phyloP scores from a whole-genome alignment of 2,113 vertebrate genomes.

The Haliaeetus leucogaster region DNA sequence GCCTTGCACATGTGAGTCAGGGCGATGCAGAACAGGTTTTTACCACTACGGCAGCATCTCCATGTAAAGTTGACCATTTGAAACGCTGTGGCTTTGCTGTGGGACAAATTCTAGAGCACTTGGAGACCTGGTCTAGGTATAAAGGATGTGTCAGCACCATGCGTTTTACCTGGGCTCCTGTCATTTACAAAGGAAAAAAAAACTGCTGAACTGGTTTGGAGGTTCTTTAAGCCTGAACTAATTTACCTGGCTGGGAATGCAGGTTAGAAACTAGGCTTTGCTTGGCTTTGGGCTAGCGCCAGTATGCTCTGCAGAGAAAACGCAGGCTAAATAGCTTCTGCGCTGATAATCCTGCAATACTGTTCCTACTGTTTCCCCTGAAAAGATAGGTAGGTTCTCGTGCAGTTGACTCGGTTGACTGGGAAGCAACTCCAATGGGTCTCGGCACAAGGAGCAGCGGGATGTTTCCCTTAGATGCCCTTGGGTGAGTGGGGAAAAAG shows the following conservation, averaged over 20 bases:
- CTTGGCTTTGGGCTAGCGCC: slow-evolving; percentile 31
- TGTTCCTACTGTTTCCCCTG: background rate
- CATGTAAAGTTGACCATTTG: background rate
- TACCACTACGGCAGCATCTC: background rate
- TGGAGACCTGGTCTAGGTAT: background rate
- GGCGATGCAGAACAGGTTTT: background rate
- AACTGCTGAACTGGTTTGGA: slow-evolving; percentile 29
- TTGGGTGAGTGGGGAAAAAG: background rate
- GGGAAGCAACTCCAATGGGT: background rate
- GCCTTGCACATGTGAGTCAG: background rate
- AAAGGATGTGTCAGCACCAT: background rate
- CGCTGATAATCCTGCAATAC: background rate
- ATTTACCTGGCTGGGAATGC: slow-evolving; percentile 39
- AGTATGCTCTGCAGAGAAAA: background rate
- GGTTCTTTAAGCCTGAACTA: slow-evolving; percentile 16
- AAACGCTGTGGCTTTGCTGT: background rate
- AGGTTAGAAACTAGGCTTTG: slow-evolving; percentile 42
- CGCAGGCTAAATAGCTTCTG: background rate
- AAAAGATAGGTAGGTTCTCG: background rate
- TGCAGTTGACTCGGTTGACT: background rate
- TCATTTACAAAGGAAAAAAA: background rate
- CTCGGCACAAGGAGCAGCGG: background rate
- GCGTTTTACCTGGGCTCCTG: background rate
- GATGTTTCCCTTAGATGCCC: background rate
- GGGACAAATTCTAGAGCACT: background rate